Percentiles rank a stretch among this genome's conserved stretches.
Evolutionary conservation across 2,113 vertebrate species (phyloP).

Genomic region (Paedocypris sp.): DNA sequence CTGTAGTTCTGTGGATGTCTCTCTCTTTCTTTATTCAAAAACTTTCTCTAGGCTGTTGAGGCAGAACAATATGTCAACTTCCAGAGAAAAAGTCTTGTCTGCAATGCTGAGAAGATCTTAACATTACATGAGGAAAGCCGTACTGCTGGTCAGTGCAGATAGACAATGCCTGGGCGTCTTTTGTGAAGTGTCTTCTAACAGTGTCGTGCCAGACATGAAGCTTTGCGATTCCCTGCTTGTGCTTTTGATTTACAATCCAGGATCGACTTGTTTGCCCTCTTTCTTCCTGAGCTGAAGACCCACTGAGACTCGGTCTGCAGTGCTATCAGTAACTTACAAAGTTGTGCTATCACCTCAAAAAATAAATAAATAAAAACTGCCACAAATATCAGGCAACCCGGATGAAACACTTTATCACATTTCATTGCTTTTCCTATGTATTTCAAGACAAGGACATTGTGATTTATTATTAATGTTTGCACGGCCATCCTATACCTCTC

Average conservation of each 20-base stretch:
- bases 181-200: constrained; percentile 1
- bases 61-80: neutral
- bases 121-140: neutral
- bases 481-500: constrained; percentile 58
- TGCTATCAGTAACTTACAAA: constrained; percentile 59
- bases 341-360: constrained; percentile 60
- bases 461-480: constrained; percentile 67
- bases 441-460: constrained; percentile 59
- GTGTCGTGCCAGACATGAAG: neutral
- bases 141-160: constrained; percentile 8
- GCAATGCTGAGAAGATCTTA: neutral
- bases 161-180: neutral
- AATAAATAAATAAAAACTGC: too few relatives aligned
- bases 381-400: constrained; percentile 62
- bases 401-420: constrained; percentile 69
- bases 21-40: too few relatives aligned
- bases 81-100: neutral
- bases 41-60: too few relatives aligned
- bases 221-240: neutral
- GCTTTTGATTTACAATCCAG: constrained; percentile 45
- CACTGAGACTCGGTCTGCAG: constrained; percentile 49
- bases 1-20: too few relatives aligned
- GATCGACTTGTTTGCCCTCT: constrained; percentile 62
- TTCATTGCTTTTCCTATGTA: constrained; percentile 69
- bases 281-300: constrained; percentile 55